Base-by-base conservation (phyloP, 2,888 invertebrate species). In the Dicyrtomina minuta region DNA sequence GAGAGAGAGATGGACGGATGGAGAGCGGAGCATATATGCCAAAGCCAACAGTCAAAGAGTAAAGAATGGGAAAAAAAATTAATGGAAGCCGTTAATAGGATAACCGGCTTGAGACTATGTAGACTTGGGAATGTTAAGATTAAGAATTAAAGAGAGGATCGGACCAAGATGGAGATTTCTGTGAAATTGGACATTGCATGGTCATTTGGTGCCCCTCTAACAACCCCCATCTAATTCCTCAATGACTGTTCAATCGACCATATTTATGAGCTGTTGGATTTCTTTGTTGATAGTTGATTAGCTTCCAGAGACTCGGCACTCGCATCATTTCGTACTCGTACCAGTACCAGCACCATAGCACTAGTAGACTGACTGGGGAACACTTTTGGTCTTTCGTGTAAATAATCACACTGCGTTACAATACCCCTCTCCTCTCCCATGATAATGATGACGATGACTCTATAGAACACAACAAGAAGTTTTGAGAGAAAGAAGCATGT, bases 81-180 rank as follows among this genome's bases (percentile, higher is more conserved):
- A 46, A 46, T 46, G 46, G 46, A 46, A 12, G 17, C n/a, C 46
- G 46, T 46, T 46, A 46, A 46, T 46, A 46, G 46, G 46, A 46
- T 46, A 46, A 46, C 46, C 46, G 17, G 46, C 46, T 46, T 46
- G 5, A 46, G 43, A 41, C 43, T 8, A 41, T 13, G 43, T 12
- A 13, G 46, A 46, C n/a, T 15, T 33, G 33, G 33, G 33, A 33
- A 33, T 33, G 4, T n/a, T 33, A 33, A 3, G 3, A 33, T 33
- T 33, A 33, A 33, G 4, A 13, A 46, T 33, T 33, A 33, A 33
- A n/a, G 46, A 46, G 13, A 41, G 8, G 8, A 4, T 46, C 17
- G 46, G 17, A 46, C 46, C 4, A 46, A 46, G 46, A 46, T 46
- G 46, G 46, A 15, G 12, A 46, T 46, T 46, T 46, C 15, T 17